Percentiles rank a stretch among this genome's conserved stretches.
phyloP scores from a whole-genome alignment of 2,888 invertebrate genomes.

The Congeria kusceri region DNA sequence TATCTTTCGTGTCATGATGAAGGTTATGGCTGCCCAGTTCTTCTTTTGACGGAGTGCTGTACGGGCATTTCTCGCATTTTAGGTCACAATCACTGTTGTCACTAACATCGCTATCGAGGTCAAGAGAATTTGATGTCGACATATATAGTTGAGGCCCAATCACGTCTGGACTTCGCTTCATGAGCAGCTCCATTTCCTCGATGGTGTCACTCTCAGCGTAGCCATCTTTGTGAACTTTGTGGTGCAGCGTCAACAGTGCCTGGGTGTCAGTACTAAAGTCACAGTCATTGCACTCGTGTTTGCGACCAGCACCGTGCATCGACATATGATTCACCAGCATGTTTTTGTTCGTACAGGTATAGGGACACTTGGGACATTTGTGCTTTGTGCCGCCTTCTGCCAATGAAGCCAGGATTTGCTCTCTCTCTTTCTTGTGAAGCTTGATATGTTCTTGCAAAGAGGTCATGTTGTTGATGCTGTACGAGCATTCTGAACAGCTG shows the following conservation, averaged over 20 bases:
- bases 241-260: conserved; percentile 61
- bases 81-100: conserved; percentile 61
- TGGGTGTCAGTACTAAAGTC: conserved; percentile 68
- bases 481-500: conserved; percentile 75
- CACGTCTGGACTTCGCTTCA: conserved; percentile 61
- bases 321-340: conserved; percentile 66
- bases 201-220: conserved; percentile 53
- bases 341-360: conserved; percentile 64
- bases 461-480: conserved; percentile 71
- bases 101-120: conserved; percentile 60
- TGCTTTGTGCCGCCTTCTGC: conserved; percentile 28
- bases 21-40: conserved; percentile 72
- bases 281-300: conserved; percentile 70
- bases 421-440: conserved; percentile 65
- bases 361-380: conserved; percentile 74
- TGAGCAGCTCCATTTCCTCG: conserved; percentile 50
- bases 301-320: conserved; percentile 70
- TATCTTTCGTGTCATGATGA: conserved; percentile 69
- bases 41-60: conserved; percentile 71
- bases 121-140: conserved; percentile 48
- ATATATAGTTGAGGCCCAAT: conserved; percentile 68
- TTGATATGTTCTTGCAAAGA: conserved; percentile 71
- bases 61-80: conserved; percentile 81
- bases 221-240: conserved; percentile 58
- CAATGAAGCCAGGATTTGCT: conserved; percentile 38